Evolutionary conservation across 2,888 invertebrate species (phyloP).

Genomic region (Toxonevra muliebris): DNA sequence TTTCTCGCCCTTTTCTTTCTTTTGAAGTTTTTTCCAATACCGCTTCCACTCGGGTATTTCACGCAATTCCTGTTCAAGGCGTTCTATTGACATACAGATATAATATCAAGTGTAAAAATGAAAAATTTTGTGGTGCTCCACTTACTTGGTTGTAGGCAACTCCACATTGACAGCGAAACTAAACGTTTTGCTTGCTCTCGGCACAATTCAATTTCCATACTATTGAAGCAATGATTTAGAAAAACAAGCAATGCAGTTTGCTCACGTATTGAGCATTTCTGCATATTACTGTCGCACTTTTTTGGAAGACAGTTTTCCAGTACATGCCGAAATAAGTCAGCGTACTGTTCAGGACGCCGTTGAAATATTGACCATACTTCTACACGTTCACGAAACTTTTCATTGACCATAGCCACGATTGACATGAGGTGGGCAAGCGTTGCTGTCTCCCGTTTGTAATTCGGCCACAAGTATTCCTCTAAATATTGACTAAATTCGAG

Average conservation of each 20-base stretch:
- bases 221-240: constrained; percentile 96
- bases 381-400: constrained; percentile 96
- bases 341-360: constrained; percentile 78
- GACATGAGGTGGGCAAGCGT: constrained; percentile 93
- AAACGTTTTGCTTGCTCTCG: constrained; percentile 90
- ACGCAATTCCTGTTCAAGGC: constrained; percentile 87
- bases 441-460: constrained; percentile 80
- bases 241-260: constrained; percentile 90
- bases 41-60: constrained; percentile 89
- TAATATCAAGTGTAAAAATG: neutral
- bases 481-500: constrained; percentile 97
- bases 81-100: constrained; percentile 66
- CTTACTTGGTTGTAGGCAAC: constrained; percentile 82
- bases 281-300: constrained; percentile 55
- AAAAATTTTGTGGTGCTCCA: too few relatives aligned
- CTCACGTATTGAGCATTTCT: constrained; percentile 70
- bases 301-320: constrained; percentile 74
- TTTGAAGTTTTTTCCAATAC: constrained; percentile 89
- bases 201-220: constrained; percentile 94
- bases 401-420: constrained; percentile 98
- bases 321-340: constrained; percentile 84
- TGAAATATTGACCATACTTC: constrained; percentile 95
- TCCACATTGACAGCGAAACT: constrained; percentile 94
- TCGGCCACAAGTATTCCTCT: constrained; percentile 97
- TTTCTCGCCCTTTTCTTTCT: constrained; percentile 75